A percentile compares a stretch with the other conserved stretches of the same genome.
Evolutionary conservation across 1,140 invertebrate genomes (phyloP).

Genomic region (Alviniconcha marisindica): DNA sequence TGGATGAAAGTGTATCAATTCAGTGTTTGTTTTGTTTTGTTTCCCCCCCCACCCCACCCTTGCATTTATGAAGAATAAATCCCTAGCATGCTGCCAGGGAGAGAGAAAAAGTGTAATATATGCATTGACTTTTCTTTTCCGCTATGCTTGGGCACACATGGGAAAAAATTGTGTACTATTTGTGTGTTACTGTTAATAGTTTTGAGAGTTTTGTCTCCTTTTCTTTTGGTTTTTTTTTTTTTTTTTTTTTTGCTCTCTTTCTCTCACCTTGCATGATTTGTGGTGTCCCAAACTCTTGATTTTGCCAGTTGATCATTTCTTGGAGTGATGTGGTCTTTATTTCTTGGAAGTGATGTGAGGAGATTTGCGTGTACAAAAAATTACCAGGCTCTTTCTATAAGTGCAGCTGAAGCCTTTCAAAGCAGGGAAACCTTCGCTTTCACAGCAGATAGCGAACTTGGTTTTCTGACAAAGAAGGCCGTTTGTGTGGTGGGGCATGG

Average conservation of each 20-base stretch:
- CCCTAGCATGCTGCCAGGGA: too few species aligned
- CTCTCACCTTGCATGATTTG: not conserved
- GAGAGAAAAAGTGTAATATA: too few species aligned
- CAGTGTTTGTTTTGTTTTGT: too few species aligned
- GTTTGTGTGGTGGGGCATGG: not conserved
- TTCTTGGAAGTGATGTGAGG: not conserved
- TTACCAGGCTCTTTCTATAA: constrained; percentile 17
- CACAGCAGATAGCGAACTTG: not conserved
- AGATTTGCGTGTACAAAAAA: not conserved
- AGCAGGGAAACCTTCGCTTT: constrained; percentile 1
- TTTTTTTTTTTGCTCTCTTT: not conserved
- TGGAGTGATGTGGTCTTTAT: not conserved
- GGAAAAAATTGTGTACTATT: too few species aligned
- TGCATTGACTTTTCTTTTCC: not conserved
- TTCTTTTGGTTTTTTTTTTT: too few species aligned
- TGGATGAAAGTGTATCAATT: too few species aligned
- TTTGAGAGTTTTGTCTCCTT: too few species aligned
- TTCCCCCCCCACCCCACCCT: too few species aligned
- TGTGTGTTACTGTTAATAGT: too few species aligned
- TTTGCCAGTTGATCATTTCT: not conserved
- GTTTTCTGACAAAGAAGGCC: not conserved
- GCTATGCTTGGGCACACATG: too few species aligned
- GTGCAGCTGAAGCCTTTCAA: constrained; percentile 18
- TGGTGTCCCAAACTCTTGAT: not conserved
- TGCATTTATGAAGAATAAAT: too few species aligned